A percentile compares a stretch with the other conserved stretches of the same genome.
Conservation (phyloP, 2,888 invertebrate genomes). For the Brachyopa scutellaris region DNA sequence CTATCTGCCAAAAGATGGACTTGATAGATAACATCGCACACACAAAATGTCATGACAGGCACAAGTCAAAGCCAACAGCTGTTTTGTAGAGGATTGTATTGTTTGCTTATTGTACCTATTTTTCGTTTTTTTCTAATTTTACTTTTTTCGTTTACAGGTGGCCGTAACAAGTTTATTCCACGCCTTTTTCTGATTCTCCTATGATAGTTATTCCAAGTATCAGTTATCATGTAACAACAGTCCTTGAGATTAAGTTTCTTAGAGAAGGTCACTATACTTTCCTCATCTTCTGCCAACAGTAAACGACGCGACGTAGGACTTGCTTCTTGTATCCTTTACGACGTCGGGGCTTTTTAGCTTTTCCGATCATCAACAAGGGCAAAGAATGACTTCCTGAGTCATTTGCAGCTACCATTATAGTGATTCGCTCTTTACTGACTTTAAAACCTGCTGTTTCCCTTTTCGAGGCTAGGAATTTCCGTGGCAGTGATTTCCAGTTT, state of each 20-base stretch:
- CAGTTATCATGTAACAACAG: slow-evolving; percentile 1
- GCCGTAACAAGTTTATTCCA: background rate
- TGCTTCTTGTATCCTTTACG: background rate
- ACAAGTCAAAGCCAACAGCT: too few species aligned
- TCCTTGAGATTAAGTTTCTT: background rate
- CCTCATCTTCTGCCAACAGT: background rate
- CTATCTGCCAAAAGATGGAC: too few species aligned
- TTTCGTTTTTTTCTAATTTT: too few species aligned
- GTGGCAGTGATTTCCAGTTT: slow-evolving; percentile 1
- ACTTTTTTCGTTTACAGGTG: too few species aligned
- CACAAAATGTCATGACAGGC: too few species aligned
- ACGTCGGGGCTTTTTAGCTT: background rate
- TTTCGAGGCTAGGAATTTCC: background rate
- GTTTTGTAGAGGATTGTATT: too few species aligned
- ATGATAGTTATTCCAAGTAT: background rate
- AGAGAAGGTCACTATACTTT: background rate
- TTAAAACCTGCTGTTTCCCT: background rate
- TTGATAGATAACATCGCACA: too few species aligned
- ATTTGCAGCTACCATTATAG: slow-evolving; percentile 2
- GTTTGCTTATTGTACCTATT: too few species aligned
- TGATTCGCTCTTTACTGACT: background rate
- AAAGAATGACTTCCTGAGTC: background rate
- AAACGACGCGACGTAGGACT: background rate
- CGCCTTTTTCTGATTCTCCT: background rate
- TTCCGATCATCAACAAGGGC: background rate